Base-by-base conservation (phyloP, 2,797 vertebrate genomes). In the Mareca penelope region DNA sequence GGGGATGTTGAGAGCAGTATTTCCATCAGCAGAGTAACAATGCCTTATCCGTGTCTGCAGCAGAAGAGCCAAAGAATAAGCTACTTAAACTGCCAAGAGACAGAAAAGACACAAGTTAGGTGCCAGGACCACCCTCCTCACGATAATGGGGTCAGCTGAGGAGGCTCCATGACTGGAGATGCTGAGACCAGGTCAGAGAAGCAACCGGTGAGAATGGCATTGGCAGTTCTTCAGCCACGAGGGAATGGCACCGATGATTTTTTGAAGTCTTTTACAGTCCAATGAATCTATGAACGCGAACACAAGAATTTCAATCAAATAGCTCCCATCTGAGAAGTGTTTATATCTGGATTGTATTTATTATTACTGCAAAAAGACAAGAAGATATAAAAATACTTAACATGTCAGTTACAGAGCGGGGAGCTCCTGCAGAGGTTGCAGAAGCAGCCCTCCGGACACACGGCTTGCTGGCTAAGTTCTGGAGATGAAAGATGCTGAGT, bases 401-500 rank as follows among this genome's bases (percentile, higher is more conserved):
- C 55, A n/a, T 63, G 35, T 78, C 26, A 33, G 60, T 59, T 48
- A 22, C 24, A 59, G 39, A 31, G 60, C 8, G 26, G 60, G 37
- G 52, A 76, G 42, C 33, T 65, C 68, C 64, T 55, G 52, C 53
- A 90, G 89, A 86, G 73, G 52, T 56, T 76, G 68, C 63, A 42
- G 26, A 64, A 93, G 60, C 6, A 23, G 40, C 83, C 50, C 31
- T 63, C 29, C 44, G 46, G 60, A 59, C 64, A 50, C 56, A 80
- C 0, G 14, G 71, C 23, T 80, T 71, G 60, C 57, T 61, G 57
- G 71, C 53, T 82, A 40, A 13, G 15, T 29, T 63, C 73, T 65
- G 70, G 33, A 95, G 90, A 93, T 77, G 64, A 94, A 92, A 94
- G 85, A 81, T 76, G 56, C 19, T 1, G 7, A 76, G 79, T 68